Base-by-base conservation (phyloP, 2,113 vertebrate species). In the Ophthalmolycus amberensis region DNA sequence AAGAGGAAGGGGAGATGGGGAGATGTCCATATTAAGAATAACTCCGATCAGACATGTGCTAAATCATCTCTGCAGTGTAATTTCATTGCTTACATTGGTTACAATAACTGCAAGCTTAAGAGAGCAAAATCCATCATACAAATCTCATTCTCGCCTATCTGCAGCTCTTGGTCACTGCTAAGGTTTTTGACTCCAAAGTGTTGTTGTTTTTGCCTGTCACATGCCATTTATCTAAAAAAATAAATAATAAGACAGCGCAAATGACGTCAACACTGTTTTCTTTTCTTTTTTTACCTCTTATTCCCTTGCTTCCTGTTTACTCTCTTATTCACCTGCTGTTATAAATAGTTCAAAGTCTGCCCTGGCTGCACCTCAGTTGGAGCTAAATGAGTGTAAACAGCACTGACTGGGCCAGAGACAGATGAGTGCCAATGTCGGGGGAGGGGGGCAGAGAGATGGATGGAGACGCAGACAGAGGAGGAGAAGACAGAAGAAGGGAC, bases 381-480 rank as follows among this genome's bases (percentile, higher is more conserved):
- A 90, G 88, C 80, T 91, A 90, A 89, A 94, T 85, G 79, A 92
- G 89, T 88, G 86, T 91, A 88, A 91, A 91, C 90, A 88, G 84
- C 79, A 69, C 85, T 90, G 90, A 89, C 88, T 84, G 86, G 76
- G 75, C 75, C 68, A 0, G 38, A 91, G 90, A 89, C 68, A 27
- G 83, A 92, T 88, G 88, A 91, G 69, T 79, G 89, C 86, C 82
- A 80, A 59, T 34, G 16, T 73, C 25, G 15, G 68, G 85, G 88
- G 84, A 10, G 89, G n/a, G 89, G 88, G 71, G 86, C 42, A 20
- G 1, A 66, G 84, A 91, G 90, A 91, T 85, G 56, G 92, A 92
- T 91, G 77, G 80, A 91, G 89, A 87, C 77, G 20, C 73, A 86
- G 86, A 79, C 37, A 32, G 85, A 91, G 85, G 70, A 83, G 70